Conservation (phyloP, 2,113 vertebrate species). For the Struthio camelus region DNA sequence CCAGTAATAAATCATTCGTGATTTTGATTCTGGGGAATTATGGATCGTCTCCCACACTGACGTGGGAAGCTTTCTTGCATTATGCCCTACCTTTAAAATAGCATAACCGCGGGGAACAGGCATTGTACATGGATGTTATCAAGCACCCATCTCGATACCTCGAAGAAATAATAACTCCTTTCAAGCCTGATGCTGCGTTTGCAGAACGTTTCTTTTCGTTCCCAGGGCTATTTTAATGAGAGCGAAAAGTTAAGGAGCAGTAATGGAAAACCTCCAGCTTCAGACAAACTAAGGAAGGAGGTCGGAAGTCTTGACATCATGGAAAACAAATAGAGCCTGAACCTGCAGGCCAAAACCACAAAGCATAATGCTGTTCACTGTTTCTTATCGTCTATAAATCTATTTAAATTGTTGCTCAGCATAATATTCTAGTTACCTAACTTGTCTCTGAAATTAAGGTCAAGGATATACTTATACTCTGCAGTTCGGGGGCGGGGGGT, state of each 20-base stretch:
- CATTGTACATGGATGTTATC: accelerated
- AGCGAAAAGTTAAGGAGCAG: background rate
- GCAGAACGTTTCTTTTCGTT: background rate
- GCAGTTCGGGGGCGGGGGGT: background rate
- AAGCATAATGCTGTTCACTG: accelerated
- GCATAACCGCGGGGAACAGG: background rate
- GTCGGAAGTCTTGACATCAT: background rate
- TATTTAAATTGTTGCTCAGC: background rate
- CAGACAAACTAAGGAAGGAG: background rate
- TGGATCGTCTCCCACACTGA: accelerated
- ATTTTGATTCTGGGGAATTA: background rate
- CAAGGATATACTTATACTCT: background rate
- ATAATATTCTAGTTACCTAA: background rate
- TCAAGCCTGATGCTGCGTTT: background rate
- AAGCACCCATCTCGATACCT: background rate
- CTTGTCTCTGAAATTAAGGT: background rate
- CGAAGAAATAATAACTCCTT: background rate
- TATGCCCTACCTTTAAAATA: background rate
- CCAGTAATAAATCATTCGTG: accelerated
- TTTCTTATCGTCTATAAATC: background rate
- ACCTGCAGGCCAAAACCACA: background rate
- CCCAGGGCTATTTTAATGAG: background rate
- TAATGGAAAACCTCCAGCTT: no score
- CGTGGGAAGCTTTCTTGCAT: background rate
- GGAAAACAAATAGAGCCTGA: accelerated